Evolutionary conservation across 2,797 vertebrate species (phyloP), one percentile per base, ranked within the genome.

Genomic region (Periophthalmus magnuspinnatus): DNA sequence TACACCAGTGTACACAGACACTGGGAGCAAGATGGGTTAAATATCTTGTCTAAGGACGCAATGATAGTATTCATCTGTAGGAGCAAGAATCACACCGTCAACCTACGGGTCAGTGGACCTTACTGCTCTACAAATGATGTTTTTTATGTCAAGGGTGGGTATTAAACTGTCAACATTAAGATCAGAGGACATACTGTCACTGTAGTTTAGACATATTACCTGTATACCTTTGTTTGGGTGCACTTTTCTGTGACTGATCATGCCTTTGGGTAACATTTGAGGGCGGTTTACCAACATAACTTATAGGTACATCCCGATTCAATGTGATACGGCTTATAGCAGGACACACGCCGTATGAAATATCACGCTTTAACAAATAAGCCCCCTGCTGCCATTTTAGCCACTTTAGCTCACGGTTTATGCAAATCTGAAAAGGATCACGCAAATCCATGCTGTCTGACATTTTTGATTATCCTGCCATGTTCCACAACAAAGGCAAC

Each of bases 201-300:
- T n/a, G n/a, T n/a, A n/a, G n/a, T n/a, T n/a, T n/a, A n/a, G 3
- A 14, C 14, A 45, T 14, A 45, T 5, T 22, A 22, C 21, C 79
- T 68, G 72, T 65, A 68, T 77, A 2, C 13, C 19, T 83, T 84
- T 81, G 70, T 88, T 84, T 86, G 71, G 77, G 76, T 78, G 66
- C 52, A 14, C 66, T 59, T 73, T 56, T 59, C 72, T 62, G 71
- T 17, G 70, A 66, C 72, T 74, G 65, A 34, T 0, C 3, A 69
- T 77, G 75, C 76, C 60, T 68, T 50, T 77, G 79, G 76, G 76
- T 81, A 72, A 78, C 80, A 78, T 80, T 22, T 83, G 70, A 84
- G 81, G 84, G 86, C 84, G 88, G 60, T 82, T 85, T 47, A 33
- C 86, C 91, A 91, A 92, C 88, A 89, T 88, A 90, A 86, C 91